Evolutionary conservation across 2,113 vertebrate genomes (phyloP), one percentile per base, ranked within the genome.

Genomic region (Xerus inauris): DNA sequence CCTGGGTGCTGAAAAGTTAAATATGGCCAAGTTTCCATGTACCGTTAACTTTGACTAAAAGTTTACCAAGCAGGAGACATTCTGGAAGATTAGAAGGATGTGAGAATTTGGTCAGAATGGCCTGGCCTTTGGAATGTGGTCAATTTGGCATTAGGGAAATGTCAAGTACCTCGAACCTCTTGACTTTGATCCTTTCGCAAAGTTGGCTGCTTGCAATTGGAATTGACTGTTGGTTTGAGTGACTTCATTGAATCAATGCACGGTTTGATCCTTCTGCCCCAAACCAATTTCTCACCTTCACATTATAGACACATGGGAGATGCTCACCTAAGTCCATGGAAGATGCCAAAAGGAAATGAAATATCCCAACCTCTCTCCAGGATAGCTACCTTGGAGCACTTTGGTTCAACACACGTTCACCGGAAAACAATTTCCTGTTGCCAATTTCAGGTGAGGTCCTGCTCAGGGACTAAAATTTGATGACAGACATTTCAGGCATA

Each of bases 1-100:
- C 69, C 81, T 1, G 0, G 65, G 88, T 96, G 65, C 91, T 97
- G 86, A 96, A 95, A 95, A 65, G 16, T 16, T 6, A 57, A 51
- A 2, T 0, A 0, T 19, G 24, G 84, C 35, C 79, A 30, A 32
- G 47, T 94, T 86, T 69, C 57, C 16, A 28, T 14, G 62, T 42
- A 35, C 40, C 2, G 12, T 77, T 45, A 85, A 49, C 9, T 51
- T 28, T 24, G 11, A 75, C 54, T 30, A n/a, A 67, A 83, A 35
- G 12, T 64, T 86, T 85, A n/a, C 1, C 2, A 67, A 47, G 35
- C 11, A 57, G 42, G 51, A 84, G 57, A 35, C n/a, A 4, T 71
- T 51, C 54, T 69, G 24, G 40, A 93, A 84, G 45, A 20, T 35
- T 13, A 32, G 59, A 79, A 38, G 54, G 71, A 81, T 51, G 19